Conservation (phyloP, 2,113 vertebrate species). For the Dolichallabes microphthalmus region DNA sequence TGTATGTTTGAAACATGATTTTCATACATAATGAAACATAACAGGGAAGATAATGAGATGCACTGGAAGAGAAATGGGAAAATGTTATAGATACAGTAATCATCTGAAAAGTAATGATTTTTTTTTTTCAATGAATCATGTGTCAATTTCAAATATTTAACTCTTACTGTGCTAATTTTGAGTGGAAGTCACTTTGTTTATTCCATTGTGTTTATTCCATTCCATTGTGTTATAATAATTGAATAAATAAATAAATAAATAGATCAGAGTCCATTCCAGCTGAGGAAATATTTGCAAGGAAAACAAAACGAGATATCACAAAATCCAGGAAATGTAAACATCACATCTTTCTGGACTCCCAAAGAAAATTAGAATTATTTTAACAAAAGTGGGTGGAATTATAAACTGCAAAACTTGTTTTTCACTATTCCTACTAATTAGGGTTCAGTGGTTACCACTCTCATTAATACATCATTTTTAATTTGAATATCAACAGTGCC, state of each 20-base stretch:
- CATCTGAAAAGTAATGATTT: neutral
- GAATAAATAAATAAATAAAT: neutral
- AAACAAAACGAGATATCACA: neutral
- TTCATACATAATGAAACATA: neutral
- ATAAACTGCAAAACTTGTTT: constrained; percentile 2
- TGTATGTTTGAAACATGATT: neutral
- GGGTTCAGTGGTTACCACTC: neutral
- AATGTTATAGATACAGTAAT: neutral
- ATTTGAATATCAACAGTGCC: neutral
- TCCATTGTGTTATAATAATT: constrained; percentile 6
- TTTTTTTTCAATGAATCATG: neutral
- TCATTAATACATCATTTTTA: neutral
- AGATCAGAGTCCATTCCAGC: neutral
- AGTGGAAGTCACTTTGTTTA: constrained; percentile 10
- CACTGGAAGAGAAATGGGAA: neutral
- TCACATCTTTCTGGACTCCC: neutral
- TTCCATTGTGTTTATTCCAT: neutral
- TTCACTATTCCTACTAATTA: neutral
- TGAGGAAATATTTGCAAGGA: constrained; percentile 27
- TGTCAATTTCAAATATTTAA: neutral
- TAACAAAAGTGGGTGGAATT: constrained; percentile 8
- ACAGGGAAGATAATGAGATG: neutral
- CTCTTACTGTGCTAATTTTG: neutral
- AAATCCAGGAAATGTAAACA: constrained; percentile 10
- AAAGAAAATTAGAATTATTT: neutral